phyloP scores from a whole-genome alignment of 2,888 invertebrate genomes.

The Scaptomyza reducta region DNA sequence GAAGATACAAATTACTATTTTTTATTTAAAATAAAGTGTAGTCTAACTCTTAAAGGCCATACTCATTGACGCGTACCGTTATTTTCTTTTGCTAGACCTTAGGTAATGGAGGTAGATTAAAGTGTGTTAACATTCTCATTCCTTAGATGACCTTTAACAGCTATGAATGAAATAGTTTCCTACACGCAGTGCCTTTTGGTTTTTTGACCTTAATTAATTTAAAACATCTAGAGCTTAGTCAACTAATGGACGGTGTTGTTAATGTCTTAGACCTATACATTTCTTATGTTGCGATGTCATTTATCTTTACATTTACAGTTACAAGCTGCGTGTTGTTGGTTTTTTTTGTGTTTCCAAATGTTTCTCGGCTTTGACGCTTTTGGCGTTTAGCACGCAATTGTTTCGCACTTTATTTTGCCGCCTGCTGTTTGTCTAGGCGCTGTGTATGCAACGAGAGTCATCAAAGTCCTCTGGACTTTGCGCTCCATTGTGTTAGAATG shows the following conservation, averaged over 20 bases:
- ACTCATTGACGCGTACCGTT: too few species aligned
- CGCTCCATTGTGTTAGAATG: conserved; percentile 55
- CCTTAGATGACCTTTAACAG: conserved; percentile 5
- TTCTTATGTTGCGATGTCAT: conserved; percentile 51
- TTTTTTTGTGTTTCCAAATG: conserved; percentile 22
- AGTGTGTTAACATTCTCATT: conserved; percentile 13
- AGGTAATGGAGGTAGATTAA: too few species aligned
- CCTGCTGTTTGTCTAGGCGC: conserved; percentile 40
- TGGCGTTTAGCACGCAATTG: conserved; percentile 79
- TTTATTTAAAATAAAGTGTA: too few species aligned
- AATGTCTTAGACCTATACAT: conserved; percentile 30
- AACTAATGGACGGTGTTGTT: conserved; percentile 41
- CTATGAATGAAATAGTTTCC: conserved; percentile 62
- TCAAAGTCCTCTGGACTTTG: conserved; percentile 43
- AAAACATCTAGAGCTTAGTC: conserved; percentile 47
- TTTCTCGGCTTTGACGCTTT: conserved; percentile 69
- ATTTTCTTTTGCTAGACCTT: too few species aligned
- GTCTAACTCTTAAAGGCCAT: too few species aligned
- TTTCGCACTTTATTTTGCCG: conserved; percentile 68
- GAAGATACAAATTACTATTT: too few species aligned
- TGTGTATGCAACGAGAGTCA: conserved; percentile 56
- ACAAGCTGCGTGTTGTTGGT: conserved; percentile 35
- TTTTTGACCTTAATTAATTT: conserved; percentile 69
- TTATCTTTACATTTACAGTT: conserved; percentile 68
- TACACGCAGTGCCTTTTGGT: conserved; percentile 59